Conservation (phyloP, 2,113 vertebrate genomes). For the Bubalus kerabau region DNA sequence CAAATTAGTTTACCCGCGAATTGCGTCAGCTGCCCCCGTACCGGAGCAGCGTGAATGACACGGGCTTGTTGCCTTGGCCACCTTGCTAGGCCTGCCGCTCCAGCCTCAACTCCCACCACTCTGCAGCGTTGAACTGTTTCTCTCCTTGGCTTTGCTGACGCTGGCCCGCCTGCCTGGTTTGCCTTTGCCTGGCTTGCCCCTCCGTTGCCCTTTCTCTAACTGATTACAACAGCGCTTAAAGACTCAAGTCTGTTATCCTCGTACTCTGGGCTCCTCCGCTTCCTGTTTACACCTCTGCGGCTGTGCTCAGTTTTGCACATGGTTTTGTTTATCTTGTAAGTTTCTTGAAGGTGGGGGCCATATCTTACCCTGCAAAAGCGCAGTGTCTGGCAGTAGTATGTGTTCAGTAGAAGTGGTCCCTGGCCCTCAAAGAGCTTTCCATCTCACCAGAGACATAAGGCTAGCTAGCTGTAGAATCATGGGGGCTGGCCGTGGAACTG, state of each 20-base stretch:
- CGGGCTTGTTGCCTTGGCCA: not conserved
- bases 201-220: not conserved
- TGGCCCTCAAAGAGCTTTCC: not conserved
- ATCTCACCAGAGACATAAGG: not conserved
- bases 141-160: not conserved
- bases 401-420: not conserved
- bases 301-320: not conserved
- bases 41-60: not conserved
- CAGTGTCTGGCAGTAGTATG: not conserved
- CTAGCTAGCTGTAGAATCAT: not conserved
- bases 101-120: not conserved
- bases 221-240: not conserved
- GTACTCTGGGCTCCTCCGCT: not conserved
- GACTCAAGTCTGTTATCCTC: not conserved
- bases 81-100: constrained; percentile 20
- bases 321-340: not conserved
- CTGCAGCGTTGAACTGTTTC: not conserved
- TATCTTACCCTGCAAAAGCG: not conserved
- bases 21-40: constrained; percentile 21
- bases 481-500: not conserved
- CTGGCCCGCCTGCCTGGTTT: not conserved
- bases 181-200: not conserved
- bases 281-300: not conserved
- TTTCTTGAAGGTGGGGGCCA: not conserved
- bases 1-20: not conserved